Conservation (phyloP, 2,888 invertebrate genomes). For the Carterocephalus palaemon region DNA sequence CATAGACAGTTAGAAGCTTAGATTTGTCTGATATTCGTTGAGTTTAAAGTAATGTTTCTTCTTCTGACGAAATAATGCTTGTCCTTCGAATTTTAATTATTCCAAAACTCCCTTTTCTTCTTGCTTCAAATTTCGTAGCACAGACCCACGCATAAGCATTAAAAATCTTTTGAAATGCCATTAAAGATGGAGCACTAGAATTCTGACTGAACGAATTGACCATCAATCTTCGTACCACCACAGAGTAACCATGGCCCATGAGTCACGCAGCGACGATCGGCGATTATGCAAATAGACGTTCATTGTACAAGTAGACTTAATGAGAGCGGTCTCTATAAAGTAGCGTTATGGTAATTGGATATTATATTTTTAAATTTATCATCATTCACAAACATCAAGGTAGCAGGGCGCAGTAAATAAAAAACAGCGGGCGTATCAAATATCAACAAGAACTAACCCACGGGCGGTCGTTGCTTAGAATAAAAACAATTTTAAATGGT, state of each 20-base stretch:
- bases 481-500: slow-evolving; percentile 23
- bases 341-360: slow-evolving; percentile 24
- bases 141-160: too few relatives aligned
- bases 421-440: slow-evolving; percentile 27
- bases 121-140: too few relatives aligned
- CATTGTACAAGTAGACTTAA: slow-evolving; percentile 17
- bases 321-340: slow-evolving; percentile 21
- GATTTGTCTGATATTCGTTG: too few relatives aligned
- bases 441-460: slow-evolving; percentile 24
- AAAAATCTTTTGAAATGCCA: too few relatives aligned
- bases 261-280: slow-evolving; percentile 11
- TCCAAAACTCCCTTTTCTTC: too few relatives aligned
- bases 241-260: too few relatives aligned
- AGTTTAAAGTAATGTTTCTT: too few relatives aligned
- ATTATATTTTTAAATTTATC: slow-evolving; percentile 26
- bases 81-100: too few relatives aligned
- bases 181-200: too few relatives aligned
- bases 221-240: slow-evolving; percentile 6
- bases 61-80: too few relatives aligned
- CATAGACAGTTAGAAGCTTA: too few relatives aligned
- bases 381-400: slow-evolving; percentile 23
- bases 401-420: slow-evolving; percentile 26
- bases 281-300: slow-evolving; percentile 17
- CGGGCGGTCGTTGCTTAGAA: slow-evolving; percentile 28
- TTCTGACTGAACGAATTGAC: slow-evolving; percentile 1